Evolutionary conservation across 2,113 vertebrate species (phyloP), one percentile per base, ranked within the genome.

Genomic region (Oenanthe melanoleuca): DNA sequence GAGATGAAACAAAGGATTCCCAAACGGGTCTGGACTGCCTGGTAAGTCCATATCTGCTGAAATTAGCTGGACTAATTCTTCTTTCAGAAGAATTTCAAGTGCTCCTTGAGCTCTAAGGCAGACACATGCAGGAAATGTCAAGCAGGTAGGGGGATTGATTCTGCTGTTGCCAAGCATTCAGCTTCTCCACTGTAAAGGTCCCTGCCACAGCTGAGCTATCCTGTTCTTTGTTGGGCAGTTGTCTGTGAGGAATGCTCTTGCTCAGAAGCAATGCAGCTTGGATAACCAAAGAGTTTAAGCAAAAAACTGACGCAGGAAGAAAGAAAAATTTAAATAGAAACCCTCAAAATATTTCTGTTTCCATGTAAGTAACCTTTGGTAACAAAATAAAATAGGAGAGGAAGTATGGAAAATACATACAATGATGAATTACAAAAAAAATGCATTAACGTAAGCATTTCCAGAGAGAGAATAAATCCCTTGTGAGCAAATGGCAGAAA

Each of bases 291-390:
- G 26, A 77, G 25, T 80, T 92, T 66, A 70, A 71, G 56, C 8
- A 86, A 72, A 89, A 72, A 74, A 65, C 5, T 67, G 22, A 57
- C 0, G 0, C 38, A 73, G 31, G 26, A 89, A 72, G 29, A 86
- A 37, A 73, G 45, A 92, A 93, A 82, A 89, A 55, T 7, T 87
- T 87, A 89, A 95, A 95, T 72, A 82, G 90, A 92, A 93, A 88
- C 82, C 1, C 82, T 88, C 93, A 92, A 93, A 95, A 96, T 96
- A 86, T 93, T 95, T 96, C 82, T 92, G 88, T 92, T 94, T 94
- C 83, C 55, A 80, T 92, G 85, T 69, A 73, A 86, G 79, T 80
- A 92, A 69, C 71, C 66, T 96, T 88, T 80, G 82, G 90, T 69
- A 92, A 92, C 92, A 93, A 96, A 96, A 93, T 93, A 72, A 94